Evolutionary conservation across 2,113 vertebrate species (phyloP), one percentile per base, ranked within the genome.

Genomic region (Nesoenas mayeri): DNA sequence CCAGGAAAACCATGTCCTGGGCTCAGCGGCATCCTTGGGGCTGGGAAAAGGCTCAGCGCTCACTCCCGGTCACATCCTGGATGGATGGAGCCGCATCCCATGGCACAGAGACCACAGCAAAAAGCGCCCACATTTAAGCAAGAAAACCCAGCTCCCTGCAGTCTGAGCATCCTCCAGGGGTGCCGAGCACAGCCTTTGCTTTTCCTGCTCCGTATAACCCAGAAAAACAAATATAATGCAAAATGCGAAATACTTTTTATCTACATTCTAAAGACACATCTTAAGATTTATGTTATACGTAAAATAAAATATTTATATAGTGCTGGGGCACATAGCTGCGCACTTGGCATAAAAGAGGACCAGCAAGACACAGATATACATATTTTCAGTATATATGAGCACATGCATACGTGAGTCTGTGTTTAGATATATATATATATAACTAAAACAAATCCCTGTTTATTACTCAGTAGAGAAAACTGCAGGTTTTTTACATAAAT

Each of bases 401-500:
- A 20, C 73, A 44, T n/a, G 83, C 93, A 79, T 89, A 72, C 54
- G 50, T 91, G 85, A 85, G 83, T 22, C 85, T n/a, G 72, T n/a
- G 69, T 91, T 89, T 88, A 58, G 40, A 26, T 1, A 71, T 0
- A 9, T 11, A 36, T 36, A 72, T 24, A 36, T 29, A 88, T 12
- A 74, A 38, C 57, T 92, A 77, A 86, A 80, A 79, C 95, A 95
- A 97, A 95, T 96, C 90, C 83, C 84, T 97, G 96, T 95, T 97
- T 97, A 97, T 96, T 93, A 85, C 87, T 72, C 66, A 36, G 94
- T 65, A 79, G 72, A 87, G 89, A 97, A 94, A 98, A 97, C 97
- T 64, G 95, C 96, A 95, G 85, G 94, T 97, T 97, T 97, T 97
- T 98, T 93, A 98, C 98, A 98, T 96, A 97, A 98, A 97, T 98